Percentiles rank a stretch among this genome's conserved stretches.
Conservation (phyloP, 2,113 vertebrate species). For the Microcebus murinus region DNA sequence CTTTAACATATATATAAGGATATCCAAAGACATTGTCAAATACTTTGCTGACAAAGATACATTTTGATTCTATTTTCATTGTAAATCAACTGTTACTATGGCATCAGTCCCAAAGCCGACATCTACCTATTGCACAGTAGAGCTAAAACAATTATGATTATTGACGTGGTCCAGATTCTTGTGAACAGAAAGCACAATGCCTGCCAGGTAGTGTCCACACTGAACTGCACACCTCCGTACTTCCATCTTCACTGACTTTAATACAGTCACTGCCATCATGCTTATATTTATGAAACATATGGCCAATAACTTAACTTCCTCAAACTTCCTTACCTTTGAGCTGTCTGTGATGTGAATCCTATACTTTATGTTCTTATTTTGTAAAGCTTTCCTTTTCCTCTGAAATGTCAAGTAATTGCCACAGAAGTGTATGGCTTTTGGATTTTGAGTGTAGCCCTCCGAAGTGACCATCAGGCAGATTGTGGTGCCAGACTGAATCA, state of each 20-base stretch:
- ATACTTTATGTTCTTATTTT: neutral
- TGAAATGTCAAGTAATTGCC: neutral
- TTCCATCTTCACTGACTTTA: neutral
- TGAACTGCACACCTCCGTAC: neutral
- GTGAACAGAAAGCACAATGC: neutral
- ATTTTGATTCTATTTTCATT: constrained; percentile 1
- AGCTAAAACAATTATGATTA: neutral
- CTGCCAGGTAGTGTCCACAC: neutral
- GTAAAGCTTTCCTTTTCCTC: neutral
- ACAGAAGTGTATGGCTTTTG: neutral
- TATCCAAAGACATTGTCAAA: constrained; percentile 7
- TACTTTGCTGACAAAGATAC: neutral
- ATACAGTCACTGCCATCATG: too few species aligned
- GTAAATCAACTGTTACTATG: neutral
- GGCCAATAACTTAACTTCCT: neutral
- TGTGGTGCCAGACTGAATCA: neutral
- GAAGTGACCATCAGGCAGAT: neutral
- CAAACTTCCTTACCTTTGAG: neutral
- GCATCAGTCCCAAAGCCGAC: neutral
- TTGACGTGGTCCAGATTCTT: neutral
- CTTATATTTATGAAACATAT: neutral
- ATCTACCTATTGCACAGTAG: neutral
- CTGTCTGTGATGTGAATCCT: neutral
- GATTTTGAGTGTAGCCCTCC: constrained; percentile 5
- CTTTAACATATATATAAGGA: neutral